Evolutionary conservation across 2,888 invertebrate species (phyloP), one percentile per base, ranked within the genome.

Genomic region (Pocota personata): DNA sequence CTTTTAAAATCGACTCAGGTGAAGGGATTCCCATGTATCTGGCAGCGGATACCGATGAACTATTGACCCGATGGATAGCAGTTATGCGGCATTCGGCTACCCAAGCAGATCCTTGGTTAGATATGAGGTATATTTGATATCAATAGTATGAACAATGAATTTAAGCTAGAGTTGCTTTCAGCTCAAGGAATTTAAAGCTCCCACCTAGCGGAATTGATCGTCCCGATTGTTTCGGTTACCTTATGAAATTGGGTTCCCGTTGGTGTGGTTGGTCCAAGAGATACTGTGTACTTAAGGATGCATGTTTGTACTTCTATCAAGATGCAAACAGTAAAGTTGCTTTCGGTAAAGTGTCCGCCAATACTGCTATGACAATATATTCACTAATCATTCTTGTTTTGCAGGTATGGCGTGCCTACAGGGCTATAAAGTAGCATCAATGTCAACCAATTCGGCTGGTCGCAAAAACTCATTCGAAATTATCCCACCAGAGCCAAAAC

Each of bases 211-310:
- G 95, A 40, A 96, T 98, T 84, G 94, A 95, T 14, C 94, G 96
- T 80, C 97, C 98, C 0, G 98, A 98, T 91, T 98, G 98, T 93
- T 97, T 96, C 90, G 98, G 98, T n/a, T 97, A 97, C 92, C 94
- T 98, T 78, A 95, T 96, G 93, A 98, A 98, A 93, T 94, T 98
- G 87, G 96, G 96, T 64, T 96, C 95, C 80, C 96, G 96, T 89
- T 96, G 97, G 94, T 96, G 97, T 90, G 96, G 97, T 19, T 98
- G 98, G 98, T 96, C 96, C 83, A 95, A 97, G 90, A 94, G 98
- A 67, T 98, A 98, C 93, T 98, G 98, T 93, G 97, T 99, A 37
- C 94, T 98, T 55, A 98, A 98, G 92, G 98, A 98, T 92, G 98
- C 98, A 50, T 98, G 98, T 89, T 94, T 98, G 24, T 98, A 98